Conservation (phyloP, 2,888 invertebrate genomes). For the Pemphredon lugubris region DNA sequence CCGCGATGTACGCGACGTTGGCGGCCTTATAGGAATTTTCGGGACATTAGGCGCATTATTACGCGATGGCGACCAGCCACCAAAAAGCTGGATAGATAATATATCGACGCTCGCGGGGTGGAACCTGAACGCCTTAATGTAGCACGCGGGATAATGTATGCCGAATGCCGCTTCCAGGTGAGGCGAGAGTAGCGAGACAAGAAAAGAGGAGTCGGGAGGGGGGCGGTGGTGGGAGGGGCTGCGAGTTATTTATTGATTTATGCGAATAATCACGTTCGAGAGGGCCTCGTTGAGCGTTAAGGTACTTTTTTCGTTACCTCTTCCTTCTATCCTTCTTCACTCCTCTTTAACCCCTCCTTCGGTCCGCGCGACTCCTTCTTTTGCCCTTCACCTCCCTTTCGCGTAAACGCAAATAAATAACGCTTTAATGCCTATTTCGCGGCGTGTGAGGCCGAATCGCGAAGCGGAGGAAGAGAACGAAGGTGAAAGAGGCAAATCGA, state of each 20-base stretch:
- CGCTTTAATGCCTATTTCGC: constrained; percentile 54
- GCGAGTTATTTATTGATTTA: constrained; percentile 73
- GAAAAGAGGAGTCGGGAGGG: constrained; percentile 7
- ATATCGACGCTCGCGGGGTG: constrained; percentile 66
- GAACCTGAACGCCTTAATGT: constrained; percentile 57
- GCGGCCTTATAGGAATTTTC: constrained; percentile 59
- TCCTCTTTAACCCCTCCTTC: neutral
- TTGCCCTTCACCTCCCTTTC: constrained; percentile 18
- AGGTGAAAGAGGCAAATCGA: constrained; percentile 25
- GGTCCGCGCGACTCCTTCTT: neutral
- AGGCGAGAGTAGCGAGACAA: constrained; percentile 27
- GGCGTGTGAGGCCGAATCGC: constrained; percentile 39
- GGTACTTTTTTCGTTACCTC: constrained; percentile 46
- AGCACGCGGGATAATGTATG: constrained; percentile 64
- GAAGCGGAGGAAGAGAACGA: constrained; percentile 2
- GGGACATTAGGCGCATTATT: constrained; percentile 67
- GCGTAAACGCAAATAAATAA: constrained; percentile 60
- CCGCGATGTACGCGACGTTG: constrained; percentile 38
- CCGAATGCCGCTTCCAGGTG: constrained; percentile 61
- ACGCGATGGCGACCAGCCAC: constrained; percentile 61
- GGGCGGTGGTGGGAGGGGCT: constrained; percentile 5
- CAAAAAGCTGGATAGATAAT: constrained; percentile 67
- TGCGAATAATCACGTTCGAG: constrained; percentile 74
- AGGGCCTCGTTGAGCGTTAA: constrained; percentile 64
- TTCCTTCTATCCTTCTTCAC: constrained; percentile 27